A percentile compares a stretch with the other conserved stretches of the same genome.
These are phyloP conservation scores for Carollia perspicillata DNA, from an alignment of 2,113 vertebrate genomes.

Conservation along the genomic window DNA sequence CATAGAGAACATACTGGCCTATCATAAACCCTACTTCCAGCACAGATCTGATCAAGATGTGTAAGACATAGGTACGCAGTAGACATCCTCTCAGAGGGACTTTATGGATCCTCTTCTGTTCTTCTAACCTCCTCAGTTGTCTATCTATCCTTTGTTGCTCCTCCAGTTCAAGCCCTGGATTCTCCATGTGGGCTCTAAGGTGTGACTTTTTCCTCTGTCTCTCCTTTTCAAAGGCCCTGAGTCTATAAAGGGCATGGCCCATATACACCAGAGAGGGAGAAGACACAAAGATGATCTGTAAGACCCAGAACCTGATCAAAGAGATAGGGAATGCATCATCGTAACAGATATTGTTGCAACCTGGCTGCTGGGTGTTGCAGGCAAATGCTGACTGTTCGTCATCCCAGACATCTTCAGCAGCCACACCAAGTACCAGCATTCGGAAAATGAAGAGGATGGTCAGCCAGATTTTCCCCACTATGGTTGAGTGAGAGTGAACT, in stretches of 20 bases:
- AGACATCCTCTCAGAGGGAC: slow-evolving; percentile 92
- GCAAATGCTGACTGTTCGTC: slow-evolving; percentile 95
- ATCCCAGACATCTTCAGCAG: slow-evolving; percentile 95
- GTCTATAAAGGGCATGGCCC: slow-evolving; percentile 92
- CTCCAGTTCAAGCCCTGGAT: slow-evolving; percentile 82
- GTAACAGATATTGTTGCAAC: slow-evolving; percentile 94
- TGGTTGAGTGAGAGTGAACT: slow-evolving; percentile 95
- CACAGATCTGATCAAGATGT: slow-evolving; percentile 94
- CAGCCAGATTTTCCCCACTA: slow-evolving; percentile 97
- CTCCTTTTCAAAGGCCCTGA: slow-evolving; percentile 93
- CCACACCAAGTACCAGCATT: slow-evolving; percentile 94
- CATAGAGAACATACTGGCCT: slow-evolving; percentile 93
- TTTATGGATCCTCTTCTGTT: slow-evolving; percentile 93
- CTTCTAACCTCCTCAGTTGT: slow-evolving; percentile 91
- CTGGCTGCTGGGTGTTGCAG: slow-evolving; percentile 96
- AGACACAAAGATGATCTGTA: slow-evolving; percentile 96
- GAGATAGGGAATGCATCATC: slow-evolving; percentile 96
- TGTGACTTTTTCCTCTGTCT: slow-evolving; percentile 88
- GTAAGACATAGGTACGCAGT: slow-evolving; percentile 92
- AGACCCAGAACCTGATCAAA: slow-evolving; percentile 95
- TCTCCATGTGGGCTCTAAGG: slow-evolving; percentile 90
- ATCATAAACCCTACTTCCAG: slow-evolving; percentile 94
- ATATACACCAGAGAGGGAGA: slow-evolving; percentile 95
- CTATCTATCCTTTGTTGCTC: slow-evolving; percentile 89
- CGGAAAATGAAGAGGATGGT: slow-evolving; percentile 97